These are phyloP conservation scores for Tenrec ecaudatus DNA, from an alignment of 2,113 vertebrate species.

Conservation along the genomic window DNA sequence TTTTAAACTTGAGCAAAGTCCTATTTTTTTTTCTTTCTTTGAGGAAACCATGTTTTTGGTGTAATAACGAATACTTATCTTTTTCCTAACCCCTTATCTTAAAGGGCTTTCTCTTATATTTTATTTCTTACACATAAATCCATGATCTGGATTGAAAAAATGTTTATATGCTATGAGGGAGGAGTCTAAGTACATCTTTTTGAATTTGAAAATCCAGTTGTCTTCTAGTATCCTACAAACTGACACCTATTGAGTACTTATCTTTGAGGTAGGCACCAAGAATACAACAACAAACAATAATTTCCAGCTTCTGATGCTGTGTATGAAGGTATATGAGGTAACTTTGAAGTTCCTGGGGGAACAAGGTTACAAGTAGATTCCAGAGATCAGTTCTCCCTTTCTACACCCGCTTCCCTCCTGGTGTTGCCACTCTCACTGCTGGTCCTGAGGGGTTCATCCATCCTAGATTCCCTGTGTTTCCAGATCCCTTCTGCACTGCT, in stretches of 20 bases:
- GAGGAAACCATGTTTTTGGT: constrained; percentile 21
- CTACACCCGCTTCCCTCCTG: too few relatives aligned
- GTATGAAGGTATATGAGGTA: not conserved
- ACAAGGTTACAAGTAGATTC: too few relatives aligned
- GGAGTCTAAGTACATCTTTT: not conserved
- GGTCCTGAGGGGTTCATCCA: too few relatives aligned
- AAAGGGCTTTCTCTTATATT: not conserved
- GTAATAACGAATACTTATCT: not conserved
- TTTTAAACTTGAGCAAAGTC: constrained; percentile 3
- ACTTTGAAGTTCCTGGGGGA: too few relatives aligned
- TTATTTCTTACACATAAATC: not conserved
- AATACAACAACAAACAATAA: not conserved
- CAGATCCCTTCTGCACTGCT: too few relatives aligned
- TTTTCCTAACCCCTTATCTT: constrained; percentile 11
- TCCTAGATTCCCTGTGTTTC: too few relatives aligned
- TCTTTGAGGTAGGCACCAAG: not conserved
- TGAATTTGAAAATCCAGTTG: not conserved
- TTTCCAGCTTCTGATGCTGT: not conserved
- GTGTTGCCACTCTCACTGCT: too few relatives aligned
- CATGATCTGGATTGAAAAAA: constrained; percentile 8
- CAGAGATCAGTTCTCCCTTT: too few relatives aligned
- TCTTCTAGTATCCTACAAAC: constrained; percentile 18
- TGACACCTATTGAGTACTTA: not conserved
- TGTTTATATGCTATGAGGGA: constrained; percentile 9
- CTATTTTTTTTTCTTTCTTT: constrained; percentile 47